Base-by-base conservation (phyloP, 2,888 invertebrate genomes). In the Petrolisthes cinctipes region DNA sequence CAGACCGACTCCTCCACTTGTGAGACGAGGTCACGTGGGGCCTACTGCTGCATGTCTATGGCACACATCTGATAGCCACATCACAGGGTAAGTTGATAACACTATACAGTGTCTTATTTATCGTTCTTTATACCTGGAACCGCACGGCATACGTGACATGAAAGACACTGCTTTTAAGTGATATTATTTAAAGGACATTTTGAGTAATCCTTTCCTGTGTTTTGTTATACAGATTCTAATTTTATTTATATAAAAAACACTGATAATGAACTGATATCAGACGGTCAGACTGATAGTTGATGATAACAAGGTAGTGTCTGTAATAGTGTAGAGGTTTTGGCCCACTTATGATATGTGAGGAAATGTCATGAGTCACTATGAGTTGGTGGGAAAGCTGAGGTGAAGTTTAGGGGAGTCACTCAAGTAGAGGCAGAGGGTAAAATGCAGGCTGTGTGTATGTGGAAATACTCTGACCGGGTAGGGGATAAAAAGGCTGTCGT, bases 401-500 rank as follows among this genome's bases (percentile, higher is more conserved):
- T 61, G 14, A 9, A 61, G 61, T 61, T 61, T 6, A 61, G 61
- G 61, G 61, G 14, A 61, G 61, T 61, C 61, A 61, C 61, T 61
- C 61, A 61, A 61, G 61, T 61, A 61, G 61, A 61, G 61, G 61
- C 61, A 61, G 14, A 61, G 61, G 61, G 61, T 61, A 61, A 61
- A 61, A 61, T 61, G 61, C 61, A 61, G 61, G 61, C 61, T 9
- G 61, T 9, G 61, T 61, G 61, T 61, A 14, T 61, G 61, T 61
- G 61, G 61, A 61, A 61, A 61, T 61, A 61, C 61, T 61, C 61
- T 61, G 61, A 61, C 61, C 61, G 61, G 61, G 61, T 61, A 61
- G 61, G 61, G 61, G 61, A 14, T 61, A 61, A 61, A 14, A 61
- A 61, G 61, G 61, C 61, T 61, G 61, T 61, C 61, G 61, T 61